Evolutionary conservation across 92 coral and sea anemone species (phyloP).

Genomic region (Virgularia gustaviana): DNA sequence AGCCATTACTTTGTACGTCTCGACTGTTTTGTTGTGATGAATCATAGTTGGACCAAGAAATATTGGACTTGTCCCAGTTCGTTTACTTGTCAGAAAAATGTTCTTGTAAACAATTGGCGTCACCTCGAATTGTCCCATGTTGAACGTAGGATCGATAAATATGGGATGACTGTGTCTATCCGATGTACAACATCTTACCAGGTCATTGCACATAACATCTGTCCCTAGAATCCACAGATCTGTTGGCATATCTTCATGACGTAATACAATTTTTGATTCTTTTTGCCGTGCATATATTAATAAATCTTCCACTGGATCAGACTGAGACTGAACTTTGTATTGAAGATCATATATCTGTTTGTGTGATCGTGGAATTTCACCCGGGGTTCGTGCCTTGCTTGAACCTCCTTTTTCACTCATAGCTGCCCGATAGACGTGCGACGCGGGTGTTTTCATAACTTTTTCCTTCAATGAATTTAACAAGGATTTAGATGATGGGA

Average conservation of each 20-base stretch:
- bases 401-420: constrained; percentile 51
- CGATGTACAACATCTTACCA: constrained; percentile 43
- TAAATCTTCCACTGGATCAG: constrained; percentile 59
- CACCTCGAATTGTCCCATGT: constrained; percentile 52
- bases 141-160: constrained; percentile 49
- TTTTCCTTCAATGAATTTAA: constrained; percentile 36
- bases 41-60: constrained; percentile 57
- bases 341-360: constrained; percentile 50
- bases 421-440: constrained; percentile 44
- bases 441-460: constrained; percentile 37
- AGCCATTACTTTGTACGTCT: constrained; percentile 45
- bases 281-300: constrained; percentile 45
- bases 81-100: constrained; percentile 42
- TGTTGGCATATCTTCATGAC: constrained; percentile 49
- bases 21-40: constrained; percentile 41
- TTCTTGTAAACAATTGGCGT: constrained; percentile 52
- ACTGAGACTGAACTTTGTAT: constrained; percentile 11
- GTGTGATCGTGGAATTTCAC: constrained; percentile 48
- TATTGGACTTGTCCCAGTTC: constrained; percentile 58
- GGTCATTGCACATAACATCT: constrained; percentile 55
- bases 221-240: constrained; percentile 59
- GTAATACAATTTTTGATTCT: constrained; percentile 43
- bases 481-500: constrained; percentile 39
- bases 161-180: constrained; percentile 51
- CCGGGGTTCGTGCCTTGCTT: constrained; percentile 50